A percentile compares a stretch with the other conserved stretches of the same genome.
Conservation (phyloP, 1,140 invertebrate genomes). For the Glossosoma conforme region DNA sequence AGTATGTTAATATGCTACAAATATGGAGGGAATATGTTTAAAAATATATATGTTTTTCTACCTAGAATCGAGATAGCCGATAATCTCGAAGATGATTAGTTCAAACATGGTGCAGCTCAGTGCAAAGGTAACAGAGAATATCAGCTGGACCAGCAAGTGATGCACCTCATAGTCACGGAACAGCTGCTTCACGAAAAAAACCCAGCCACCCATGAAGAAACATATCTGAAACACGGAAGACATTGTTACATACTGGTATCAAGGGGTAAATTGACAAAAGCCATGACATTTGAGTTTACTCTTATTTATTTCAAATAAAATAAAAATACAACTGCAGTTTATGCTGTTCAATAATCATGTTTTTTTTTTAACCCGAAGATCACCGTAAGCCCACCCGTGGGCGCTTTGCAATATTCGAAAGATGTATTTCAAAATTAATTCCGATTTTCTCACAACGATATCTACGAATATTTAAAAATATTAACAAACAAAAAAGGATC, state of each 20-base stretch:
- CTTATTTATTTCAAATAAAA: background rate
- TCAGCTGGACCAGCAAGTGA: slow-evolving; percentile 87
- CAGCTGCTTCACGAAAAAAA: slow-evolving; percentile 97
- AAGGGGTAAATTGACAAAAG: background rate
- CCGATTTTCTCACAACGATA: too few relatives aligned
- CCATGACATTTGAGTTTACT: background rate
- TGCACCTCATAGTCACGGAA: slow-evolving; percentile 98
- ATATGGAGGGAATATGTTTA: too few relatives aligned
- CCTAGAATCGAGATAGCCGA: slow-evolving; percentile 78
- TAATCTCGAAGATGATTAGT: slow-evolving; percentile 99
- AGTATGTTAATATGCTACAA: too few relatives aligned
- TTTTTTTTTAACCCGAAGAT: background rate
- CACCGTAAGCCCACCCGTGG: background rate
- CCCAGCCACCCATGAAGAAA: slow-evolving; percentile 96
- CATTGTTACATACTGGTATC: background rate
- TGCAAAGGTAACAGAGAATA: slow-evolving; percentile 96
- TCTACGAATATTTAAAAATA: too few relatives aligned
- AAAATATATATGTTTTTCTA: too few relatives aligned
- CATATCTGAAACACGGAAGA: slow-evolving; percentile 67
- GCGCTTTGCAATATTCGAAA: background rate
- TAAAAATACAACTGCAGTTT: background rate
- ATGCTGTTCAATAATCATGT: background rate
- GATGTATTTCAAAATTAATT: too few relatives aligned
- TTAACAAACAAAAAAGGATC: too few relatives aligned
- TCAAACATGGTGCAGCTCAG: slow-evolving; percentile 99